Evolutionary conservation across 2,888 invertebrate species (phyloP).

Genomic region (Xestia rhomboidea): DNA sequence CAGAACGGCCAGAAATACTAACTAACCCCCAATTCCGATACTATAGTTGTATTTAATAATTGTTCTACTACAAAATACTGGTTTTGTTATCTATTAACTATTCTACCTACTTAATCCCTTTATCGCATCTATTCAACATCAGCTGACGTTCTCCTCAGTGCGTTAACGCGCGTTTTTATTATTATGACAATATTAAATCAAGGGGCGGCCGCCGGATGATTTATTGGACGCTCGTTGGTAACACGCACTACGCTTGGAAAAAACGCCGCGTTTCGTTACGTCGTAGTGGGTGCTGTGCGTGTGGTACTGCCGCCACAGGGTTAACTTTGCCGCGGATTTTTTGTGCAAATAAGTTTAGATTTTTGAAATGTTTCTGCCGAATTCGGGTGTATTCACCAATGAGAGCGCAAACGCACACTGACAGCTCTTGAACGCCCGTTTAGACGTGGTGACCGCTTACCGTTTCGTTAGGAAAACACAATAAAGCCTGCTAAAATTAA

Average conservation of each 20-base stretch:
- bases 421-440: neutral
- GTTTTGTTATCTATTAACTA: neutral
- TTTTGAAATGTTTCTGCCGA: neutral
- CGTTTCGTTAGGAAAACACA: neutral
- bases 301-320: slow-evolving; percentile 50
- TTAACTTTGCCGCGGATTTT: slow-evolving; percentile 13
- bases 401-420: neutral
- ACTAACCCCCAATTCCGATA: too few relatives aligned
- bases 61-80: too few relatives aligned
- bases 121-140: slow-evolving; percentile 51
- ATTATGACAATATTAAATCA: slow-evolving; percentile 88
- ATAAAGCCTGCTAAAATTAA: neutral
- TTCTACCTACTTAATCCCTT: slow-evolving; percentile 37
- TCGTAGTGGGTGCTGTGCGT: slow-evolving; percentile 58
- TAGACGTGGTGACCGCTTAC: neutral
- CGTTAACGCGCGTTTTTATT: slow-evolving; percentile 86
- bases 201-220: slow-evolving; percentile 82
- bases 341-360: slow-evolving; percentile 5
- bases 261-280: slow-evolving; percentile 62
- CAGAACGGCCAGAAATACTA: too few relatives aligned
- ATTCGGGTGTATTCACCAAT: neutral
- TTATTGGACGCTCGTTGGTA: slow-evolving; percentile 81
- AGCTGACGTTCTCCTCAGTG: slow-evolving; percentile 43
- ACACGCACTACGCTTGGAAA: slow-evolving; percentile 63
- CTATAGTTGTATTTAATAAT: too few relatives aligned